Evolutionary conservation across 1,140 invertebrate species (phyloP).

Genomic region (Calephelis nemesis): DNA sequence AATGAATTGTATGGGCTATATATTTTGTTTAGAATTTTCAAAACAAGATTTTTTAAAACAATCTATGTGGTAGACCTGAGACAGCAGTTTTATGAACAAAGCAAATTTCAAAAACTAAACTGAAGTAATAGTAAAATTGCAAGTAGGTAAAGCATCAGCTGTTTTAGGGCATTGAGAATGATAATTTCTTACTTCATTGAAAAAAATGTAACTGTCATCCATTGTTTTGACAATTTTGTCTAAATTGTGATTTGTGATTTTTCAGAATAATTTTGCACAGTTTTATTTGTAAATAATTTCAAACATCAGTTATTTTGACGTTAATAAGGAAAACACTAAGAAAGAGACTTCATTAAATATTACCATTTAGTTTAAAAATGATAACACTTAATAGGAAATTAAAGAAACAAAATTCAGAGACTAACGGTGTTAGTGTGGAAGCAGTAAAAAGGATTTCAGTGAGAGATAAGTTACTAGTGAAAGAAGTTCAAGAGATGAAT

Average conservation of each 20-base stretch:
- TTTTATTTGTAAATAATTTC: background rate
- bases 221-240: constrained; percentile 3
- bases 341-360: background rate
- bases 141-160: too few relatives aligned
- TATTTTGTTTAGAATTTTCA: too few relatives aligned
- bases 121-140: too few relatives aligned
- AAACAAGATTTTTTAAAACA: too few relatives aligned
- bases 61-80: too few relatives aligned
- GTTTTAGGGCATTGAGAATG: too few relatives aligned
- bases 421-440: constrained; percentile 56
- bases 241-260: background rate
- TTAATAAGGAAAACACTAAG: background rate
- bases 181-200: too few relatives aligned
- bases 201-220: background rate
- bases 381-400: constrained; percentile 90
- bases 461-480: constrained; percentile 90
- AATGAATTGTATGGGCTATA: too few relatives aligned
- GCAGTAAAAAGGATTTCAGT: constrained; percentile 86
- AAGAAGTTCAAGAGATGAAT: constrained; percentile 96
- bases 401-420: constrained; percentile 81
- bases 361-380: constrained; percentile 76
- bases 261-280: background rate
- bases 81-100: too few relatives aligned
- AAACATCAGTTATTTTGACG: background rate
- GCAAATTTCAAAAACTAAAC: too few relatives aligned